Evolutionary conservation across 2,888 invertebrate genomes (phyloP).

Genomic region (Furcula furcula): DNA sequence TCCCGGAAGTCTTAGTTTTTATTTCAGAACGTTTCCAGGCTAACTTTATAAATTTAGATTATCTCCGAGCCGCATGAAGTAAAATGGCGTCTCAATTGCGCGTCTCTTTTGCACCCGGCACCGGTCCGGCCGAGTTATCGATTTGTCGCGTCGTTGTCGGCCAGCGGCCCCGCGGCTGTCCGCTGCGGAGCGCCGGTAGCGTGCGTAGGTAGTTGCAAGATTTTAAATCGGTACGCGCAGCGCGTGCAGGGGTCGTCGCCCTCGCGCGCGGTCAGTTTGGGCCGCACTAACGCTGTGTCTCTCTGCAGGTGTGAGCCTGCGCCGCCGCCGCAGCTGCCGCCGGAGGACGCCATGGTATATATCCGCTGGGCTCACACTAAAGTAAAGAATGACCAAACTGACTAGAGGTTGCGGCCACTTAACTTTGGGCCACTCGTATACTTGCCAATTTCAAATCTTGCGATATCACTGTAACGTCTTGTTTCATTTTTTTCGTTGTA

Average conservation of each 20-base stretch:
- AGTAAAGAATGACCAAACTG: constrained; percentile 78
- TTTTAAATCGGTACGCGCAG: constrained; percentile 73
- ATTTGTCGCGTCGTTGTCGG: constrained; percentile 51
- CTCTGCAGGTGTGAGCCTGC: constrained; percentile 82
- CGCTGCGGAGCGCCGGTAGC: constrained; percentile 24
- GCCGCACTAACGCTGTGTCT: constrained; percentile 81
- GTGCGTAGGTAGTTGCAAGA: constrained; percentile 66
- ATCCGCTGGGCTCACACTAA: constrained; percentile 80
- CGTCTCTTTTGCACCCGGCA: constrained; percentile 70
- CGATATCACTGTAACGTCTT: constrained; percentile 76
- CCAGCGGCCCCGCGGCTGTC: constrained; percentile 27
- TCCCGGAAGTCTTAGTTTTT: constrained; percentile 65
- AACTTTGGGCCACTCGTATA: constrained; percentile 78
- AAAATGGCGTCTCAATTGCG: constrained; percentile 79
- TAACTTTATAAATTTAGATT: constrained; percentile 54
- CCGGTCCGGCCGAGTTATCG: constrained; percentile 57
- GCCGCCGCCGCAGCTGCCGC: constrained; percentile 77
- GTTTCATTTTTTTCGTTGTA: constrained; percentile 71
- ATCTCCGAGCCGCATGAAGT: constrained; percentile 71
- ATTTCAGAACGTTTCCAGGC: constrained; percentile 67
- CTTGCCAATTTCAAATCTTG: constrained; percentile 80
- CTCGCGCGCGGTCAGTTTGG: constrained; percentile 66
- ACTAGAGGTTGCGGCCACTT: constrained; percentile 78
- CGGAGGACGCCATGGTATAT: constrained; percentile 78
- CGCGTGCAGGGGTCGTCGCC: constrained; percentile 39